phyloP scores from a whole-genome alignment of 2,797 vertebrate genomes.

The Varecia variegata region DNA sequence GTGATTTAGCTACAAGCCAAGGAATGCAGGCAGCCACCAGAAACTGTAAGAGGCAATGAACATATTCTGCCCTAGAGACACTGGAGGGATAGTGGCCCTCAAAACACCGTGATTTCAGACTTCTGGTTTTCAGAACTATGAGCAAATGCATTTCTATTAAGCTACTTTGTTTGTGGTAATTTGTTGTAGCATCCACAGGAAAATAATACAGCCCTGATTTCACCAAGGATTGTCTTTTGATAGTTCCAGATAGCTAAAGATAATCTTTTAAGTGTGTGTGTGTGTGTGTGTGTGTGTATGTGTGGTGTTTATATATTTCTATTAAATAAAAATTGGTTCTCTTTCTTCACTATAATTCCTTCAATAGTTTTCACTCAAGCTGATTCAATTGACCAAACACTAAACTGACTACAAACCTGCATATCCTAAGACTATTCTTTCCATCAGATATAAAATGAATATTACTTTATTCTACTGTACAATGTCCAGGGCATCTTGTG shows the following conservation, averaged over 20 bases:
- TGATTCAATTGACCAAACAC: not conserved
- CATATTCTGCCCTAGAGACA: not conserved
- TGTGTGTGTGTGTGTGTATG: not conserved
- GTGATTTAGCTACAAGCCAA: not conserved
- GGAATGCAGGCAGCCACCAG: not conserved
- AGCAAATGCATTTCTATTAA: not conserved
- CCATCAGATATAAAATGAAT: not conserved
- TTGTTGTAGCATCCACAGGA: not conserved
- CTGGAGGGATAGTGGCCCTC: too few relatives aligned
- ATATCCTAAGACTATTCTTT: not conserved
- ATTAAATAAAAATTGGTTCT: not conserved
- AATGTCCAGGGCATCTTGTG: not conserved
- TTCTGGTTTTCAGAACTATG: not conserved
- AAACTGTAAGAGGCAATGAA: not conserved
- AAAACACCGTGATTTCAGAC: not conserved
- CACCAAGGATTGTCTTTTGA: not conserved
- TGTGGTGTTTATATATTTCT: not conserved
- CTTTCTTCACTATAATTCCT: not conserved
- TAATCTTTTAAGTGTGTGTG: not conserved
- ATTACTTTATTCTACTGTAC: not conserved
- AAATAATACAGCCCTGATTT: not conserved
- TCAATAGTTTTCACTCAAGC: not conserved
- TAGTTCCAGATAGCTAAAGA: not conserved
- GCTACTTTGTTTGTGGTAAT: not conserved
- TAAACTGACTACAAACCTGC: not conserved